Conservation (phyloP, 1,140 invertebrate species). For the Drosophila varians region DNA sequence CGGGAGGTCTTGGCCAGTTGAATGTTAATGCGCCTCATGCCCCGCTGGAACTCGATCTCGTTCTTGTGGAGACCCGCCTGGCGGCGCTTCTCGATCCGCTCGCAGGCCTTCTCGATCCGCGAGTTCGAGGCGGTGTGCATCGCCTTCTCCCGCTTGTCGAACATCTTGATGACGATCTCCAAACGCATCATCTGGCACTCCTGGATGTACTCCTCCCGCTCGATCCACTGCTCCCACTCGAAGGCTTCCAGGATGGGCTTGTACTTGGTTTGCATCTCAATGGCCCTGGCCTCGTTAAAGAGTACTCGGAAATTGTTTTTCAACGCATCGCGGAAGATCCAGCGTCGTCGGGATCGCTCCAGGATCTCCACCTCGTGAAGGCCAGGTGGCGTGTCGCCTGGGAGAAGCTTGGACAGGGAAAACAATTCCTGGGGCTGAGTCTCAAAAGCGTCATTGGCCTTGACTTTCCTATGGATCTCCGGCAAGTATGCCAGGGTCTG, state of each 20-base stretch:
- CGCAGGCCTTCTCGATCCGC: slow-evolving; percentile 81
- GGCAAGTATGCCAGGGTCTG: slow-evolving; percentile 90
- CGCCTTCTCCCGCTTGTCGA: slow-evolving; percentile 74
- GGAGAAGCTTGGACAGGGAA: slow-evolving; percentile 55
- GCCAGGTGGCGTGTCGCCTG: slow-evolving; percentile 66
- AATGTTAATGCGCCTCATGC: slow-evolving; percentile 52
- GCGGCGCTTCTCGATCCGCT: slow-evolving; percentile 78
- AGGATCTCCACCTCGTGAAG: slow-evolving; percentile 74
- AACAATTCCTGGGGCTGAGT: slow-evolving; percentile 63
- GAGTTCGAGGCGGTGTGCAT: slow-evolving; percentile 77
- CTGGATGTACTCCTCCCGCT: slow-evolving; percentile 85
- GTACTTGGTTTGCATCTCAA: slow-evolving; percentile 36
- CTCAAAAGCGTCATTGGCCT: neutral
- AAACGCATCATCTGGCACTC: slow-evolving; percentile 85
- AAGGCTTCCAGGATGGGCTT: slow-evolving; percentile 69
- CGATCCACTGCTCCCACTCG: slow-evolving; percentile 82
- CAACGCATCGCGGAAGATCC: slow-evolving; percentile 63
- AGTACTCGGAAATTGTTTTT: slow-evolving; percentile 49
- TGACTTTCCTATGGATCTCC: slow-evolving; percentile 82
- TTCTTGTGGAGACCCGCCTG: slow-evolving; percentile 81
- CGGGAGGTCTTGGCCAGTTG: slow-evolving; percentile 47
- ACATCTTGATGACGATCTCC: slow-evolving; percentile 84
- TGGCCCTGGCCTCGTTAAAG: slow-evolving; percentile 28
- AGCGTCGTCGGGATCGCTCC: slow-evolving; percentile 73
- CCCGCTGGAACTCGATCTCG: slow-evolving; percentile 77